A percentile compares a stretch with the other conserved stretches of the same genome.
phyloP scores from a whole-genome alignment of 2,888 invertebrate genomes.

The Ectemnius continuus region DNA sequence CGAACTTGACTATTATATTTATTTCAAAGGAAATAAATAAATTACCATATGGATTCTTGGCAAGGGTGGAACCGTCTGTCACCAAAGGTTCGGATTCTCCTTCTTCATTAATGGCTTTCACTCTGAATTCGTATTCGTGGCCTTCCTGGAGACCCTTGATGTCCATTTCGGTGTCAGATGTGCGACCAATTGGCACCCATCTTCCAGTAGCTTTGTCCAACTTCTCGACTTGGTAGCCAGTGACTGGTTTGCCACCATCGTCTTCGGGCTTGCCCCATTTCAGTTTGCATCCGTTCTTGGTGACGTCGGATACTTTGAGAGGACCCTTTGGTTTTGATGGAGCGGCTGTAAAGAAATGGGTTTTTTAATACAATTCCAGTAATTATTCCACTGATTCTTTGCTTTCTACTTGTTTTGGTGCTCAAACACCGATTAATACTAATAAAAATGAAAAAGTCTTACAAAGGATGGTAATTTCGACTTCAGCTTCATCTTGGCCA shows the following conservation, averaged over 20 bases:
- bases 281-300: conserved; percentile 92
- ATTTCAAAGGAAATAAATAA: conserved; percentile 27
- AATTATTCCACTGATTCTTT: too few relatives aligned
- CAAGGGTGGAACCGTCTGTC: conserved; percentile 91
- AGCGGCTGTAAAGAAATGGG: conserved; percentile 79
- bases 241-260: conserved; percentile 95
- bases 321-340: conserved; percentile 94
- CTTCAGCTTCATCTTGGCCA: conserved; percentile 94
- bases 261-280: conserved; percentile 97
- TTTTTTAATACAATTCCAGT: neutral
- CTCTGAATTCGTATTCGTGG: conserved; percentile 95
- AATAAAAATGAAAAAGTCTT: conserved; percentile 61
- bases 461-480: conserved; percentile 94
- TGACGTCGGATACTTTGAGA: conserved; percentile 91
- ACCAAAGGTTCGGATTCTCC: conserved; percentile 96
- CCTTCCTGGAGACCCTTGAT: conserved; percentile 93
- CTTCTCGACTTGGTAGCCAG: conserved; percentile 96
- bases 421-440: conserved; percentile 9
- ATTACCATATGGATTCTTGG: conserved; percentile 97
- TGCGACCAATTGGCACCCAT: conserved; percentile 95
- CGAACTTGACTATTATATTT: neutral
- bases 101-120: conserved; percentile 96
- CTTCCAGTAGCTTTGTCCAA: conserved; percentile 93
- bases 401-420: neutral
- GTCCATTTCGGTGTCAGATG: conserved; percentile 92